Percentiles rank a stretch among this genome's conserved stretches.
These are phyloP conservation scores for Corbicula japonica DNA, from an alignment of 2,888 invertebrate genomes.

Conservation along the genomic window DNA sequence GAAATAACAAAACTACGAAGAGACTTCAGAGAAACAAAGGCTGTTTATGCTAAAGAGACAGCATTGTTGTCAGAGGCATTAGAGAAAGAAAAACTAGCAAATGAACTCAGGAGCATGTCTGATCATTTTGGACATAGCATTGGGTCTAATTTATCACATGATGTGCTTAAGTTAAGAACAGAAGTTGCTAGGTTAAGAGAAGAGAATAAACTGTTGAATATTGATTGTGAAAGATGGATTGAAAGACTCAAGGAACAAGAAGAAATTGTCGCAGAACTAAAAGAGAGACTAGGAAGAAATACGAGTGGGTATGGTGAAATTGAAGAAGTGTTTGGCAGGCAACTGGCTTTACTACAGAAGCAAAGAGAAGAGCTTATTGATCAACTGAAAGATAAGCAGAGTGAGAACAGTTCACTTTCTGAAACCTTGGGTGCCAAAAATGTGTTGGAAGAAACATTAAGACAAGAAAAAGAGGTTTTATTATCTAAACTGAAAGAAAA, in stretches of 20 bases:
- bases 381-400: conserved; percentile 70
- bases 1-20: conserved; percentile 76
- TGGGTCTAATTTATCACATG: conserved; percentile 50
- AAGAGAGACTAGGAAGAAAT: conserved; percentile 67
- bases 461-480: conserved; percentile 77
- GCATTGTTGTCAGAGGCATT: conserved; percentile 78
- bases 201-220: conserved; percentile 74
- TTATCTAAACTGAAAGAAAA: conserved; percentile 76
- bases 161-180: conserved; percentile 69
- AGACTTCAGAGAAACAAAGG: conserved; percentile 78
- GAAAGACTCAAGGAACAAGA: conserved; percentile 79
- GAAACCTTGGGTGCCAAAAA: conserved; percentile 72
- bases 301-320: conserved; percentile 64
- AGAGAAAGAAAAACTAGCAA: conserved; percentile 69
- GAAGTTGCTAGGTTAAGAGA: conserved; percentile 75
- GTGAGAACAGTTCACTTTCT: conserved; percentile 68
- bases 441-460: conserved; percentile 75
- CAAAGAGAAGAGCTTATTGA: conserved; percentile 79
- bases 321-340: conserved; percentile 74
- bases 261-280: conserved; percentile 73
- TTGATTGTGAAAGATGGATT: conserved; percentile 77
- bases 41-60: conserved; percentile 78
- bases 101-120: conserved; percentile 42
- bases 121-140: conserved; percentile 36
- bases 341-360: conserved; percentile 78